phyloP scores from a whole-genome alignment of 92 coral and sea anemone genomes.

The Hydrozoanthus gracilis region DNA sequence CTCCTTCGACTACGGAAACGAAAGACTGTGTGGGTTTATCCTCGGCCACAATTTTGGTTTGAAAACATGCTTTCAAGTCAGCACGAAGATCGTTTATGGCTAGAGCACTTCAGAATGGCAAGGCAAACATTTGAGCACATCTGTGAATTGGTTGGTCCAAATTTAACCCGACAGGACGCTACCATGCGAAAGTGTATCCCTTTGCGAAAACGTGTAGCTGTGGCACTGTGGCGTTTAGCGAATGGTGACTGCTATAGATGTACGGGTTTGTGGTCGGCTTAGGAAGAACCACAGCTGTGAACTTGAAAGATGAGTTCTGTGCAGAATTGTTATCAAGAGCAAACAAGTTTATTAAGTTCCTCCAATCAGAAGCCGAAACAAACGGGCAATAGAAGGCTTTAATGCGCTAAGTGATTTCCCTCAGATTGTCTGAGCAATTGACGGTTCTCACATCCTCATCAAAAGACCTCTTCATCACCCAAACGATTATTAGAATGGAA shows the following conservation, averaged over 20 bases:
- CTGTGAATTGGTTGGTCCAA: constrained; percentile 56
- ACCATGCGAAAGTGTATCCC: constrained; percentile 50
- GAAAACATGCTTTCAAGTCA: constrained; percentile 4
- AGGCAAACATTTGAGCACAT: constrained; percentile 56
- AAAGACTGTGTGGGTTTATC: constrained; percentile 1
- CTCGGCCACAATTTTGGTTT: constrained; percentile 22
- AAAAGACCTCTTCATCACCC: constrained; percentile 32
- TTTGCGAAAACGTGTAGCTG: constrained; percentile 58
- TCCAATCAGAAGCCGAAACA: constrained; percentile 42
- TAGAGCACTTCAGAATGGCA: constrained; percentile 57
- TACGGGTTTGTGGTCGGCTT: constrained; percentile 49
- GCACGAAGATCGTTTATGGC: constrained; percentile 57
- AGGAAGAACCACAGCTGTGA: constrained; percentile 65
- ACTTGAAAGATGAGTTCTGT: constrained; percentile 62
- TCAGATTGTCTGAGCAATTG: constrained; percentile 49
- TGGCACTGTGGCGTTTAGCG: constrained; percentile 60
- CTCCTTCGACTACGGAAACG: not conserved
- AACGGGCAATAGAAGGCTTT: constrained; percentile 18
- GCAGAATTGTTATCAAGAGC: constrained; percentile 53
- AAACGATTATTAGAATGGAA: constrained; percentile 45
- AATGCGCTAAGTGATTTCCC: constrained; percentile 37
- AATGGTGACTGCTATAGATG: constrained; percentile 56
- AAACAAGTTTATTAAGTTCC: constrained; percentile 55
- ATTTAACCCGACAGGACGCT: constrained; percentile 55
- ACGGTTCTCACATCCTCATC: constrained; percentile 58